Evolutionary conservation across 2,113 vertebrate genomes (phyloP).

Genomic region (Notechis scutatus): DNA sequence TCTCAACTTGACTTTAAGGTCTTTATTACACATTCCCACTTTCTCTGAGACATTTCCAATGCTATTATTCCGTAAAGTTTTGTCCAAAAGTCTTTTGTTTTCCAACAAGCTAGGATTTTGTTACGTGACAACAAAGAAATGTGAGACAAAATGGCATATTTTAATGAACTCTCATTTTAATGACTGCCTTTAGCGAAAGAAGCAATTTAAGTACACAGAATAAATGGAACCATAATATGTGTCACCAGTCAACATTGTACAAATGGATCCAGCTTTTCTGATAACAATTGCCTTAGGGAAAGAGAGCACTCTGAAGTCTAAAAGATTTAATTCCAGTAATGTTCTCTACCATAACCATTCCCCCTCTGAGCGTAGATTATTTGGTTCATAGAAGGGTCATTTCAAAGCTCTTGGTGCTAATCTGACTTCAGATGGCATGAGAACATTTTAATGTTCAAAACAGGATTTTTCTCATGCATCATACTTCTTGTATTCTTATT

Average conservation of each 20-base stretch:
- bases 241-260: constrained; percentile 51
- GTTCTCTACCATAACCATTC: constrained; percentile 14
- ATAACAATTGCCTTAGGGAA: constrained; percentile 52
- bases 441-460: background rate
- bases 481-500: background rate
- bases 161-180: constrained; percentile 56
- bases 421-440: background rate
- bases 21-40: background rate
- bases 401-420: background rate
- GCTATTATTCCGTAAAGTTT: constrained; percentile 45
- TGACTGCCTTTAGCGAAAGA: constrained; percentile 45
- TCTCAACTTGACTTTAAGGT: background rate
- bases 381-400: constrained; percentile 27
- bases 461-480: background rate
- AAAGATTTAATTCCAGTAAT: constrained; percentile 40
- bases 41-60: background rate
- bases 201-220: constrained; percentile 53
- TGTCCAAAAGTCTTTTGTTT: constrained; percentile 10
- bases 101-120: constrained; percentile 5
- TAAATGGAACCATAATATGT: constrained; percentile 55
- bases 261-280: constrained; percentile 42
- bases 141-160: constrained; percentile 42
- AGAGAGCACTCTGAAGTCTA: constrained; percentile 17
- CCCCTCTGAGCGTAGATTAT: constrained; percentile 22
- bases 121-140: constrained; percentile 30